Conservation (phyloP, 2,888 invertebrate species). For the Gasteruption jaculator region DNA sequence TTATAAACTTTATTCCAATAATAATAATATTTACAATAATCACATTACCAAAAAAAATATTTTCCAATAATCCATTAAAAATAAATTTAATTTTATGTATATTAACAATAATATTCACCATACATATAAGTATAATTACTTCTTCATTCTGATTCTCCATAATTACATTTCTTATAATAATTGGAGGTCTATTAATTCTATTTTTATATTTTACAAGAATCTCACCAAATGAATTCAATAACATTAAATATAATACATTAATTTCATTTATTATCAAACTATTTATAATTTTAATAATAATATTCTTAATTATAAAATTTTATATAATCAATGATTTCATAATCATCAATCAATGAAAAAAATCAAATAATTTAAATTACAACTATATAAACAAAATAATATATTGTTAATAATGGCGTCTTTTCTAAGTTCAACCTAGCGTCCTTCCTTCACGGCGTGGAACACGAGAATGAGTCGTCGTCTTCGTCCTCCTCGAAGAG, state of each 20-base stretch:
- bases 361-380: constrained; percentile 38
- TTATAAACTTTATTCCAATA: constrained; percentile 53
- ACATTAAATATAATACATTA: constrained; percentile 36
- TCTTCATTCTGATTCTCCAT: constrained; percentile 56
- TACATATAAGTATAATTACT: constrained; percentile 50
- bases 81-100: constrained; percentile 57
- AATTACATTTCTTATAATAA: constrained; percentile 60
- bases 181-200: constrained; percentile 63
- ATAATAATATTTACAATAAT: constrained; percentile 45
- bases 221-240: constrained; percentile 61
- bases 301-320: constrained; percentile 34
- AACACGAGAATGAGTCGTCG: too few relatives aligned
- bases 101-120: constrained; percentile 54
- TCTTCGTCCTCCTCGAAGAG: too few relatives aligned
- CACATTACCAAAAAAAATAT: too few relatives aligned
- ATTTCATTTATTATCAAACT: constrained; percentile 29
- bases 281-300: constrained; percentile 34
- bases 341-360: constrained; percentile 40
- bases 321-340: constrained; percentile 20
- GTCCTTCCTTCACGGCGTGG: too few relatives aligned
- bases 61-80: constrained; percentile 54
- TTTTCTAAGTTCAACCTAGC: too few relatives aligned
- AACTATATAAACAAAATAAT: constrained; percentile 15
- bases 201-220: constrained; percentile 62
- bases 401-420: too few relatives aligned